A percentile compares a stretch with the other conserved stretches of the same genome.
Evolutionary conservation across 2,888 invertebrate genomes (phyloP).

Genomic region (Cephus pygmeus): DNA sequence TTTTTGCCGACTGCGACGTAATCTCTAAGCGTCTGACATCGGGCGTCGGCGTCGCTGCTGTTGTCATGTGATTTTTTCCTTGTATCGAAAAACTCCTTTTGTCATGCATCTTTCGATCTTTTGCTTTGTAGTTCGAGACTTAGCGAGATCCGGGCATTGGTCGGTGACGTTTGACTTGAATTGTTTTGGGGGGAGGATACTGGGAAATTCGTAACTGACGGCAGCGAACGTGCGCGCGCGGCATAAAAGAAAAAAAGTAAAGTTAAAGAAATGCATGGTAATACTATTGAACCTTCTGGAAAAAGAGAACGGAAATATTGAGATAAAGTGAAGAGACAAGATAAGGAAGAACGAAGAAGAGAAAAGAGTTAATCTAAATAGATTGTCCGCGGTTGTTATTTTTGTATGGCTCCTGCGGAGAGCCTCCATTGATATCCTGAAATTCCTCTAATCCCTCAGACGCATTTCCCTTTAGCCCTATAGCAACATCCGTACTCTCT

Average conservation of each 20-base stretch:
- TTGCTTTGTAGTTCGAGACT: not conserved
- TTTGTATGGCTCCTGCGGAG: constrained; percentile 59
- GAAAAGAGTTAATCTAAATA: constrained; percentile 25
- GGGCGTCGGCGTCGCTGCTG: not conserved
- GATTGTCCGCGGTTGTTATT: constrained; percentile 63
- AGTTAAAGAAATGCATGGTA: not conserved
- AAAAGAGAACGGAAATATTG: not conserved
- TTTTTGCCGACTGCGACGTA: not conserved
- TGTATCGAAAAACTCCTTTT: not conserved
- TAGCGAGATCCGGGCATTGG: not conserved
- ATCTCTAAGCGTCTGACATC: not conserved
- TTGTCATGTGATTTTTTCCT: not conserved
- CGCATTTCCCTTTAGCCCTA: too few relatives aligned
- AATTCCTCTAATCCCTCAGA: not conserved
- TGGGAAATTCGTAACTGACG: not conserved
- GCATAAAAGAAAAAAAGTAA: not conserved
- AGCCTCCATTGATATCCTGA: constrained; percentile 2
- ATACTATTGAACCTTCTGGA: not conserved
- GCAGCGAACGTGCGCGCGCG: not conserved
- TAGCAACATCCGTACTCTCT: too few relatives aligned
- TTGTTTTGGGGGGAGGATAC: not conserved
- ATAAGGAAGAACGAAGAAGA: constrained; percentile 27
- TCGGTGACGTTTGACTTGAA: not conserved
- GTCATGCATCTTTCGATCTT: not conserved
- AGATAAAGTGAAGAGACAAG: not conserved